These are phyloP conservation scores for Ovibos moschatus DNA, from an alignment of 2,113 vertebrate species.

Conservation along the genomic window DNA sequence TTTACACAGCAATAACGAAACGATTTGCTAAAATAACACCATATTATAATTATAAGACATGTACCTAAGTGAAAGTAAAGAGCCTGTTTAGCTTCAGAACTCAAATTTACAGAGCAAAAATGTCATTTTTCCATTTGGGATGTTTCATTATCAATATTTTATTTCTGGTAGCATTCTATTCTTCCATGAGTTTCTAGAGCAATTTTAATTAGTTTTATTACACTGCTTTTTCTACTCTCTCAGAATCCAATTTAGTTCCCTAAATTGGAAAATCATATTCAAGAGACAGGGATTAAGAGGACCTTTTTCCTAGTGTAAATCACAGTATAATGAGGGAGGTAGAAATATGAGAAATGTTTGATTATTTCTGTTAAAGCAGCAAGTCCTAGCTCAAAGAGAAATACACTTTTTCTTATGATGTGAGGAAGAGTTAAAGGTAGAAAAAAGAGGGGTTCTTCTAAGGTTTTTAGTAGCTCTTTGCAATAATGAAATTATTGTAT, in stretches of 20 bases:
- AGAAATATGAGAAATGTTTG: neutral
- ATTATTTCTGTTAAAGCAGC: neutral
- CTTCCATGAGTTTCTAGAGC: conserved; percentile 6
- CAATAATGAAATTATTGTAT: neutral
- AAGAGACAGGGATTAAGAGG: conserved; percentile 12
- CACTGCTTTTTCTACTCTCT: neutral
- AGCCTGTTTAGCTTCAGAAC: neutral
- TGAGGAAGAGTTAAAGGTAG: neutral
- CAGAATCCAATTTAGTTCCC: neutral
- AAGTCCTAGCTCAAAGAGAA: neutral
- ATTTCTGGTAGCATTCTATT: neutral
- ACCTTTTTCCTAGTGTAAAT: neutral
- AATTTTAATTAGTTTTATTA: conserved; percentile 3
- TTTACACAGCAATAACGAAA: conserved; percentile 28
- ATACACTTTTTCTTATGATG: neutral
- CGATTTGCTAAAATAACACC: neutral
- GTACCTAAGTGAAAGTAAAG: conserved; percentile 14
- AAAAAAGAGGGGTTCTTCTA: neutral
- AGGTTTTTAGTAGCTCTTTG: neutral
- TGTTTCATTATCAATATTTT: conserved; percentile 18
- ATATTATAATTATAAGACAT: conserved; percentile 3
- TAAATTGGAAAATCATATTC: conserved; percentile 20
- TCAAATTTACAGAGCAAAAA: conserved; percentile 19
- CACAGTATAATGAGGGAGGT: neutral
- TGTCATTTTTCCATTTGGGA: neutral